Percentiles rank a stretch among this genome's conserved stretches.
phyloP scores from a whole-genome alignment of 2,797 vertebrate genomes.

The Peromyscus nudipes region DNA sequence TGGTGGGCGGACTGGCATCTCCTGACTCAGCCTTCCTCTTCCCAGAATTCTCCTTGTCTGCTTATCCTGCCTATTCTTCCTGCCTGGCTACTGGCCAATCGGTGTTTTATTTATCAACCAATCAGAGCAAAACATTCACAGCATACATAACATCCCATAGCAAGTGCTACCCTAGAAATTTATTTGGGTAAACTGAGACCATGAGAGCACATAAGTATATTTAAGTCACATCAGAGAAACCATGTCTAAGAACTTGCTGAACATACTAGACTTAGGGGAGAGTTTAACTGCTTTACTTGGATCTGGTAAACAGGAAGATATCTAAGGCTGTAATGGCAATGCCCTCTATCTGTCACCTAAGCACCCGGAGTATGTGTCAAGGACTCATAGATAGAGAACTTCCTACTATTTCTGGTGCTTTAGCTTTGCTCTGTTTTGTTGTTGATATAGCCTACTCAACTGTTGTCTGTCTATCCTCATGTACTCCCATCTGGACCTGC shows the following conservation, averaged over 20 bases:
- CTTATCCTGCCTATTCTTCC: too few relatives aligned
- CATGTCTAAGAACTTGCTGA: background rate
- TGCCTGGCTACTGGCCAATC: too few relatives aligned
- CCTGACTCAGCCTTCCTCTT: too few relatives aligned
- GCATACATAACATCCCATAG: too few relatives aligned
- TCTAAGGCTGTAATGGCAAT: background rate
- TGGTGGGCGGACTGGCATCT: too few relatives aligned
- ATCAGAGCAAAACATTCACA: too few relatives aligned
- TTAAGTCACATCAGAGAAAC: background rate
- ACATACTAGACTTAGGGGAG: background rate
- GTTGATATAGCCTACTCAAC: background rate
- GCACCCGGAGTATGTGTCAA: background rate
- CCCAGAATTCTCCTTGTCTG: too few relatives aligned
- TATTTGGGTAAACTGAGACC: background rate
- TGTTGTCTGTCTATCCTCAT: background rate
- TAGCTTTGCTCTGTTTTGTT: background rate
- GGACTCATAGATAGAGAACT: background rate
- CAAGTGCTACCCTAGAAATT: background rate
- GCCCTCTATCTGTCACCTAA: too few relatives aligned
- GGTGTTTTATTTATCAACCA: too few relatives aligned
- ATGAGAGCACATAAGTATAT: background rate
- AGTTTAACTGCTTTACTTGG: background rate
- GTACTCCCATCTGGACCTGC: background rate
- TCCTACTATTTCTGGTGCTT: background rate
- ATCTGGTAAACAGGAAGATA: background rate